These are phyloP conservation scores for Sisor rabdophorus DNA, from an alignment of 2,113 vertebrate species.

Conservation along the genomic window DNA sequence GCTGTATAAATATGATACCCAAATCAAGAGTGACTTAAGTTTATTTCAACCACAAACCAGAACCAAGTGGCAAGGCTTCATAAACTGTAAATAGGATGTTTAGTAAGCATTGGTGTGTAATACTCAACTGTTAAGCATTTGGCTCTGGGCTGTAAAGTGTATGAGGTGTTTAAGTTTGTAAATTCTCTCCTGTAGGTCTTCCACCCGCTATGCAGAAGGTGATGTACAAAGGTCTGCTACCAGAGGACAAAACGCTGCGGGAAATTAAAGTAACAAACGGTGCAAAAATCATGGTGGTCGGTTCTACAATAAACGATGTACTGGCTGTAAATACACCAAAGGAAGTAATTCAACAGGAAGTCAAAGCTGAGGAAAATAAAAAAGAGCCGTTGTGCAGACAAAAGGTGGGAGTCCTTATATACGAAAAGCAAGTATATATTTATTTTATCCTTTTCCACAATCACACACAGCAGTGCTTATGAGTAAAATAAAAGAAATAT, in stretches of 20 bases:
- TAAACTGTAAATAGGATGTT: too few relatives aligned
- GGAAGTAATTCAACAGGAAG: slow-evolving; percentile 90
- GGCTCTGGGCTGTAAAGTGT: neutral
- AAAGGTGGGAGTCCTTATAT: slow-evolving; percentile 74
- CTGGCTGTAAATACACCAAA: slow-evolving; percentile 96
- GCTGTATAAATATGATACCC: too few relatives aligned
- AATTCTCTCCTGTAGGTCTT: slow-evolving; percentile 73
- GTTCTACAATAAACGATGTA: slow-evolving; percentile 97
- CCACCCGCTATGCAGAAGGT: slow-evolving; percentile 99
- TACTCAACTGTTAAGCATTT: too few relatives aligned
- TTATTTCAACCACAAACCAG: too few relatives aligned
- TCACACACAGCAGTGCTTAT: too few relatives aligned
- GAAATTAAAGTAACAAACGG: slow-evolving; percentile 95
- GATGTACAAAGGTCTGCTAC: slow-evolving; percentile 97
- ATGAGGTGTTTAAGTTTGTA: neutral
- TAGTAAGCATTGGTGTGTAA: too few relatives aligned
- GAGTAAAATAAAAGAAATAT: neutral
- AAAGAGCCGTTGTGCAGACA: slow-evolving; percentile 96
- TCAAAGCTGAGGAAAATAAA: slow-evolving; percentile 93
- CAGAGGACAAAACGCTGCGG: slow-evolving; percentile 92
- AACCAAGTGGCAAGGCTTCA: too few relatives aligned
- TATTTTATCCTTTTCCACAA: neutral
- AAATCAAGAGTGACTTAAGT: too few relatives aligned
- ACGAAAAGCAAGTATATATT: neutral
- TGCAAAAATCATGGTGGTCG: slow-evolving; percentile 98